Base-by-base conservation (phyloP, 2,797 vertebrate genomes). In the Sparidentex hasta region DNA sequence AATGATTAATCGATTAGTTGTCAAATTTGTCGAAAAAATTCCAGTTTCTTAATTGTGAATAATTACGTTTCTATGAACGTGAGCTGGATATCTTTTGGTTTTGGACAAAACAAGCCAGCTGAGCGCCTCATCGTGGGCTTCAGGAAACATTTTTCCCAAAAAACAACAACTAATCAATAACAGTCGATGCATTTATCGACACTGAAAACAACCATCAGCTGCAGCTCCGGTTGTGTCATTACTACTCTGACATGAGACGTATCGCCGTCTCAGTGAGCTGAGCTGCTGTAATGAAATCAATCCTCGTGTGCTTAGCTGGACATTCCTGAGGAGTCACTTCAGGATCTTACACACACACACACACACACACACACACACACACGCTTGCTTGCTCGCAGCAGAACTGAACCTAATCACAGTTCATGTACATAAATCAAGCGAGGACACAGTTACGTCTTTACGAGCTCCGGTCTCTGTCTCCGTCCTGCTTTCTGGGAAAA, bases 271-370 rank as follows among this genome's bases (percentile, higher is more conserved):
- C 64, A 23, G 21, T 33, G 74, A 75, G 71, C 61, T 56, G 71
- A 79, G 75, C 55, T 11, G 67, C 78, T 76, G 70, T 77, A 68
- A 82, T 64, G 66, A 69, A 79, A 88, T 80, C 64, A 12, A 29
- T 63, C 76, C 71, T 4, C 14, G 29, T 69, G 74, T 78, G 72
- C 76, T 78, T 27, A 23, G 55, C 47, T 33, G 43, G 66, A 76
- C 75, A 71, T 82, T 82, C 86, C 52, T 66, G 0, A 50, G 76
- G 74, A 88, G 75, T 86, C 80, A 76, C 61, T 47, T 13, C 11
- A 38, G 41, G 29, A 70, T 38, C 57, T 77, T 47, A 38, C 23
- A 69, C 23, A 17, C 66, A 29, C 63, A 56, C 43, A 38, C 23
- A 65, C 20, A 16, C 64, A 38, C 23, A 69, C 23, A 17, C 66